phyloP scores from a whole-genome alignment of 2,113 vertebrate species.

The Strix aluco region DNA sequence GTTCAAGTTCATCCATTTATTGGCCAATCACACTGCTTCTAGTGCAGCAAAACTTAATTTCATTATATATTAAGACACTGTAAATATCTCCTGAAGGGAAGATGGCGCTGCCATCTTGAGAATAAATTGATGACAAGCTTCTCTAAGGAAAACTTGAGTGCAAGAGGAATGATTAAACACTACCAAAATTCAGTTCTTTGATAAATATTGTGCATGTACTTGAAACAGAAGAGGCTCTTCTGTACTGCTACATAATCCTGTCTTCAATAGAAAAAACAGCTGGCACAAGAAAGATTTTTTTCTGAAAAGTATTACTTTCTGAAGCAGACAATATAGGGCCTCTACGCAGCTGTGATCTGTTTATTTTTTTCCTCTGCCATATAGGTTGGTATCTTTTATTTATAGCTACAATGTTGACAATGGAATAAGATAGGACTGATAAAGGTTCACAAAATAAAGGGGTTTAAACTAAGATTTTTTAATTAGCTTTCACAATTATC shows the following conservation, averaged over 20 bases:
- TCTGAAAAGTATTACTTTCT: background rate
- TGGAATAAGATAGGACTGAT: background rate
- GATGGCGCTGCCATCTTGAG: background rate
- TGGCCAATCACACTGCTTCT: background rate
- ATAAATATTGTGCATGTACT: background rate
- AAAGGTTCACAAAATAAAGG: background rate
- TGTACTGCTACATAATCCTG: background rate
- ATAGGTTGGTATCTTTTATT: background rate
- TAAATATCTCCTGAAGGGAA: background rate
- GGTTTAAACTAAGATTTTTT: background rate
- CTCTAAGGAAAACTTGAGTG: background rate
- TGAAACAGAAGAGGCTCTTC: background rate
- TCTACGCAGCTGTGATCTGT: background rate
- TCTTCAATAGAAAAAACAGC: background rate
- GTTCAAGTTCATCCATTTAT: background rate
- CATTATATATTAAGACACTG: background rate
- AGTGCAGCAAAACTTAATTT: background rate
- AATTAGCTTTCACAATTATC: conserved; percentile 46
- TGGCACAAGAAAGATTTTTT: background rate
- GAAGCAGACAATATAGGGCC: background rate
- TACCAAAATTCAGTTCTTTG: background rate
- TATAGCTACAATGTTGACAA: background rate
- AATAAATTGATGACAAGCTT: background rate
- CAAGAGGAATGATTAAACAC: background rate
- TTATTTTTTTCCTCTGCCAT: background rate